phyloP scores from a whole-genome alignment of 2,888 invertebrate species.

The Synanthedon vespiformis region DNA sequence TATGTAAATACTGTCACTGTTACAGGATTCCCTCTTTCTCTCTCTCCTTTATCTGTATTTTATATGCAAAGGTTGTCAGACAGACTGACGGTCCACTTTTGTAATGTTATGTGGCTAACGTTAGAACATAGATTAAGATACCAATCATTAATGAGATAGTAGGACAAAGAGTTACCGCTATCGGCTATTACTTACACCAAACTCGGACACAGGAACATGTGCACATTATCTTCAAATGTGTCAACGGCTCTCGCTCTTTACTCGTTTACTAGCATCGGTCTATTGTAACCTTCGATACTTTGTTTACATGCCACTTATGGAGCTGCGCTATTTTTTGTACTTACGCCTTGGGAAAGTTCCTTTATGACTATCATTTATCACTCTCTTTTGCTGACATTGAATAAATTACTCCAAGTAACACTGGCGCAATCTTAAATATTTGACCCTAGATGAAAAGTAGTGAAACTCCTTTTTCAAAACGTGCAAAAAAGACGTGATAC shows the following conservation, averaged over 20 bases:
- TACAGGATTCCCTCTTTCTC: too few species aligned
- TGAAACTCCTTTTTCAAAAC: too few species aligned
- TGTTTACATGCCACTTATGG: neutral
- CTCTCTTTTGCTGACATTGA: neutral
- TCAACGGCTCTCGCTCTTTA: slow-evolving; percentile 58
- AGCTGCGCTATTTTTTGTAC: neutral
- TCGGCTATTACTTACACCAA: slow-evolving; percentile 13
- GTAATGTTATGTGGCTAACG: too few species aligned
- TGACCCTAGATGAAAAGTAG: too few species aligned
- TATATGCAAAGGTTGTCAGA: too few species aligned
- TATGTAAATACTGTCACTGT: too few species aligned
- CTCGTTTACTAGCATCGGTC: slow-evolving; percentile 22
- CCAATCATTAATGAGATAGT: neutral
- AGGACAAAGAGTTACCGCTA: too few species aligned
- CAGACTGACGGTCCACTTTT: too few species aligned
- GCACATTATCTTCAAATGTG: slow-evolving; percentile 68
- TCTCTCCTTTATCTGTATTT: too few species aligned
- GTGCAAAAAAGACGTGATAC: too few species aligned
- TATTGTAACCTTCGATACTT: slow-evolving; percentile 1
- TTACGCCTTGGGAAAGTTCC: neutral
- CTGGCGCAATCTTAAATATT: too few species aligned
- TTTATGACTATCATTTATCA: neutral
- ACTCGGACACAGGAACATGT: slow-evolving; percentile 40
- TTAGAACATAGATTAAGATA: too few species aligned
- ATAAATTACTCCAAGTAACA: neutral